A percentile compares a stretch with the other conserved stretches of the same genome.
Evolutionary conservation across 2,797 vertebrate genomes (phyloP).

Genomic region (Melanotaenia boesemani): DNA sequence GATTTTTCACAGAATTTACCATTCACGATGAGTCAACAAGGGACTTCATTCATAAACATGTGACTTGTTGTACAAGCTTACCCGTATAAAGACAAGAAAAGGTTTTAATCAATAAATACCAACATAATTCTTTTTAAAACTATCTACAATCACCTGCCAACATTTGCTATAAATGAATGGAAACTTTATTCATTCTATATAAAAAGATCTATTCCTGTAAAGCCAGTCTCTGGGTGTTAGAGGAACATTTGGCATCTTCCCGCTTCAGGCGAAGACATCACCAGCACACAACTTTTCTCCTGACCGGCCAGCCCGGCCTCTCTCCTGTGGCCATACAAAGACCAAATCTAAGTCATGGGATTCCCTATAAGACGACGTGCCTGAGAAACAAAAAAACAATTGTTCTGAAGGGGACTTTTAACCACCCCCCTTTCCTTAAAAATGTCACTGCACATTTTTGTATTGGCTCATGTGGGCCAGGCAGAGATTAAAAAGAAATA

Average conservation of each 20-base stretch:
- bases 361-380: conserved; percentile 75
- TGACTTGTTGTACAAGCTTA: neutral
- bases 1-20: conserved; percentile 11
- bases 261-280: conserved; percentile 29
- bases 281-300: conserved; percentile 33
- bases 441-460: conserved; percentile 50
- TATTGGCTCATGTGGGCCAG: conserved; percentile 33
- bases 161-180: neutral
- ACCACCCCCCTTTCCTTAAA: conserved; percentile 16
- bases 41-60: neutral
- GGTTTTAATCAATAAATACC: neutral
- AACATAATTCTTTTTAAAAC: neutral
- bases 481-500: conserved; percentile 19
- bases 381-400: conserved; percentile 73
- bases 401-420: conserved; percentile 66
- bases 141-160: neutral
- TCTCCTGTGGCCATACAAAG: conserved; percentile 56
- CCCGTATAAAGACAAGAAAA: neutral
- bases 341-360: conserved; percentile 84
- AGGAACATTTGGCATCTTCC: conserved; percentile 12
- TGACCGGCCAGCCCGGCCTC: conserved; percentile 41
- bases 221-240: no score
- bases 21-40: neutral
- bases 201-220: neutral
- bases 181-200: neutral